phyloP scores from a whole-genome alignment of 2,113 vertebrate species.

The Grus americana region DNA sequence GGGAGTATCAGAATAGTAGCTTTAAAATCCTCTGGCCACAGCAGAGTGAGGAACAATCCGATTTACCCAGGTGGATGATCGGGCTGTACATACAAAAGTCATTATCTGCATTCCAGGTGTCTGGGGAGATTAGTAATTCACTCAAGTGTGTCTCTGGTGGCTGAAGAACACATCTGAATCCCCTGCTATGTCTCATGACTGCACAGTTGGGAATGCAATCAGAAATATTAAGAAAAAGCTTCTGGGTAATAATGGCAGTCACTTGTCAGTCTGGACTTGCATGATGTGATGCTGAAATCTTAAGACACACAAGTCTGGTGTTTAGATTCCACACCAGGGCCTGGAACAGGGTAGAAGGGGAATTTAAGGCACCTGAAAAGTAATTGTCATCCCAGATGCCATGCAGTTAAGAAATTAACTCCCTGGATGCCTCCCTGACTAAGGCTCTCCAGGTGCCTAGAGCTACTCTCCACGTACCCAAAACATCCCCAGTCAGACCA shows the following conservation, averaged over 20 bases:
- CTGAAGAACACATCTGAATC: slow-evolving; percentile 21
- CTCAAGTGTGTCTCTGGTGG: background rate
- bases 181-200: background rate
- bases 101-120: background rate
- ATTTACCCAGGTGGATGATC: background rate
- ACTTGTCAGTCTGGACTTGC: background rate
- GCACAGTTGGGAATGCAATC: background rate
- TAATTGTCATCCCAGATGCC: background rate
- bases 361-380: background rate
- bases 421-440: background rate
- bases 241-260: background rate
- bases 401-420: background rate
- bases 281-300: background rate
- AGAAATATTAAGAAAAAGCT: background rate
- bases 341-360: background rate
- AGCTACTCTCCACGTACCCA: background rate
- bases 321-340: background rate
- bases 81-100: background rate
- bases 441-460: background rate
- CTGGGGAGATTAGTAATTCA: slow-evolving; percentile 1
- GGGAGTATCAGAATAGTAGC: background rate
- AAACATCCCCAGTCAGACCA: background rate
- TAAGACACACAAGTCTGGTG: accelerated
- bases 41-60: background rate
- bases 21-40: background rate